Conservation (phyloP, 1,140 invertebrate species). For the Triops cancriformis region DNA sequence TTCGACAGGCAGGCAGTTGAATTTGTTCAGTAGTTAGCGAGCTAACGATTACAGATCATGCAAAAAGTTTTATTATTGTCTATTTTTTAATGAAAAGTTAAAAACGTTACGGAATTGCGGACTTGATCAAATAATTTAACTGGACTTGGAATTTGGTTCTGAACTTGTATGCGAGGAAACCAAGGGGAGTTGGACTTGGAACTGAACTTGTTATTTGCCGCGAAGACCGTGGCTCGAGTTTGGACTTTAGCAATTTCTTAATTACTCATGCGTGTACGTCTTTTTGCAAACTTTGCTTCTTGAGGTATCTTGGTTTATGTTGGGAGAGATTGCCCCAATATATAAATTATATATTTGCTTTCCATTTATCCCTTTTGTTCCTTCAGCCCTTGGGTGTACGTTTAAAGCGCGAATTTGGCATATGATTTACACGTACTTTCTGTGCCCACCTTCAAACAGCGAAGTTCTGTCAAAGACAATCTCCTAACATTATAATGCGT, state of each 20-base stretch:
- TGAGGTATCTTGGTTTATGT: not conserved
- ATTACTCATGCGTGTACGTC: not conserved
- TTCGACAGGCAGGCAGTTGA: no score
- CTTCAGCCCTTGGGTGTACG: not conserved
- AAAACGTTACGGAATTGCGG: no score
- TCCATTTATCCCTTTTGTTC: not conserved
- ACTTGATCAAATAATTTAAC: no score
- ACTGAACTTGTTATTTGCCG: no score
- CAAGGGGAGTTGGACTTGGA: no score
- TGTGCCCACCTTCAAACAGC: not conserved
- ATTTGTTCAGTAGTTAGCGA: no score
- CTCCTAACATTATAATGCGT: not conserved
- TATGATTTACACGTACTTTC: not conserved
- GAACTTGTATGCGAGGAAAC: no score
- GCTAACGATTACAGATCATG: no score
- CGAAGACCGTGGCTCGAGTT: no score
- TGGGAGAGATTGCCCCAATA: not conserved
- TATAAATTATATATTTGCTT: not conserved
- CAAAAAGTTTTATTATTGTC: no score
- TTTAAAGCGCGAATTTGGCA: not conserved
- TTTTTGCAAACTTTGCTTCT: not conserved
- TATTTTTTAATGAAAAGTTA: no score
- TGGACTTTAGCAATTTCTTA: not conserved
- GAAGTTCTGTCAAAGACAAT: not conserved
- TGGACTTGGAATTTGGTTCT: no score